phyloP scores from a whole-genome alignment of 1,140 invertebrate genomes.

The Euwallacea similis region DNA sequence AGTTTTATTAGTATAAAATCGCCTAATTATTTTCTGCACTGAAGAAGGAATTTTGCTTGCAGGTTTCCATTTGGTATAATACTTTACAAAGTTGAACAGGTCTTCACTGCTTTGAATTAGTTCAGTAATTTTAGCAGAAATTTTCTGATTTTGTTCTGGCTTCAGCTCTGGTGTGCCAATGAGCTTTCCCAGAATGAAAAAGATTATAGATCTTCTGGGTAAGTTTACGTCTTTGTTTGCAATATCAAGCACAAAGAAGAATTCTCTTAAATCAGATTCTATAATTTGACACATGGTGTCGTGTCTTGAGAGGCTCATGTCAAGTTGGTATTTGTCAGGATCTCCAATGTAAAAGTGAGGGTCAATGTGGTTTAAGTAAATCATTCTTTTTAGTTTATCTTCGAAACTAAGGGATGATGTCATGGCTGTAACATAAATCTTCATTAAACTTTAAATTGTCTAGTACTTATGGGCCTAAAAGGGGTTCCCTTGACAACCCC shows the following conservation, averaged over 20 bases:
- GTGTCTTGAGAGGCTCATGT: not conserved
- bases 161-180: slow-evolving; percentile 8
- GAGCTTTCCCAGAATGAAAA: slow-evolving; percentile 34
- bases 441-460: too few species aligned
- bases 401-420: slow-evolving; percentile 22
- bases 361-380: slow-evolving; percentile 32
- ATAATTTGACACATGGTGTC: slow-evolving; percentile 11
- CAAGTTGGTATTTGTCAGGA: slow-evolving; percentile 32
- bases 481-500: too few species aligned
- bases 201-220: slow-evolving; percentile 34
- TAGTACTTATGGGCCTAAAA: too few species aligned
- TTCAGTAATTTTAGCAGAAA: slow-evolving; percentile 55
- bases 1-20: slow-evolving; percentile 61
- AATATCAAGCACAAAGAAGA: slow-evolving; percentile 32
- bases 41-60: slow-evolving; percentile 59
- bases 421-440: slow-evolving; percentile 25
- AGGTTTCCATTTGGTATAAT: slow-evolving; percentile 51
- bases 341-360: slow-evolving; percentile 36
- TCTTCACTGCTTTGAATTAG: slow-evolving; percentile 57
- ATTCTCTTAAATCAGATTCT: slow-evolving; percentile 26
- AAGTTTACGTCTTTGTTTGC: slow-evolving; percentile 38
- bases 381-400: slow-evolving; percentile 37
- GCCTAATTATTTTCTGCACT: slow-evolving; percentile 57
- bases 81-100: slow-evolving; percentile 62
- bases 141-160: slow-evolving; percentile 42